Percentiles rank a stretch among this genome's conserved stretches.
These are phyloP conservation scores for Vespertilio murinus DNA, from an alignment of 2,797 vertebrate species.

Conservation along the genomic window DNA sequence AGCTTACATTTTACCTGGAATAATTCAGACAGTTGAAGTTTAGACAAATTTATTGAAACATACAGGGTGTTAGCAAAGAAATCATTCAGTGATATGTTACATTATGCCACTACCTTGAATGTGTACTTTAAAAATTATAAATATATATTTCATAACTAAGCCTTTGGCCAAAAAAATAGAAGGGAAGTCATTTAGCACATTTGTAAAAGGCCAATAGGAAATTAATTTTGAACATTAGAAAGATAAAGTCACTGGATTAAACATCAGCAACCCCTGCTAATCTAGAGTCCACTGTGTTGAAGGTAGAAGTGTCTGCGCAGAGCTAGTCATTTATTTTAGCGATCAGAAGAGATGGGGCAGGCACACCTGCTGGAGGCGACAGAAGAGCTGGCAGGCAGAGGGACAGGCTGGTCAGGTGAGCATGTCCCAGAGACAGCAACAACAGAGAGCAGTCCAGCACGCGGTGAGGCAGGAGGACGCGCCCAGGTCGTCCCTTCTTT, in stretches of 20 bases:
- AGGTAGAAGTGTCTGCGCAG: constrained; percentile 79
- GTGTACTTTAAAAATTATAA: constrained; percentile 83
- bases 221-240: constrained; percentile 81
- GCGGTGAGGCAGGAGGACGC: constrained; percentile 90
- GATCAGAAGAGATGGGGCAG: constrained; percentile 77
- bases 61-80: constrained; percentile 76
- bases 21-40: constrained; percentile 50
- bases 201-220: constrained; percentile 83
- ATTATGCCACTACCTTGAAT: constrained; percentile 73
- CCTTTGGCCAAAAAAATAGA: constrained; percentile 80
- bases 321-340: constrained; percentile 84
- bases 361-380: constrained; percentile 62
- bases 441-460: constrained; percentile 93
- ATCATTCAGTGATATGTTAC: constrained; percentile 82
- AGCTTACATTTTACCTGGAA: constrained; percentile 26
- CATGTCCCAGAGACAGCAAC: constrained; percentile 96
- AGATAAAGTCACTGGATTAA: constrained; percentile 83
- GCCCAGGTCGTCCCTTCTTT: constrained; percentile 90
- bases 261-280: constrained; percentile 77
- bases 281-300: constrained; percentile 78
- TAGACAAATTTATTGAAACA: constrained; percentile 78
- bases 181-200: constrained; percentile 79
- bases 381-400: constrained; percentile 70
- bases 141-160: constrained; percentile 83
- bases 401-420: constrained; percentile 86